Evolutionary conservation across 2,888 invertebrate species (phyloP), one percentile per base, ranked within the genome.

Genomic region (Lasioglossum calceatum): DNA sequence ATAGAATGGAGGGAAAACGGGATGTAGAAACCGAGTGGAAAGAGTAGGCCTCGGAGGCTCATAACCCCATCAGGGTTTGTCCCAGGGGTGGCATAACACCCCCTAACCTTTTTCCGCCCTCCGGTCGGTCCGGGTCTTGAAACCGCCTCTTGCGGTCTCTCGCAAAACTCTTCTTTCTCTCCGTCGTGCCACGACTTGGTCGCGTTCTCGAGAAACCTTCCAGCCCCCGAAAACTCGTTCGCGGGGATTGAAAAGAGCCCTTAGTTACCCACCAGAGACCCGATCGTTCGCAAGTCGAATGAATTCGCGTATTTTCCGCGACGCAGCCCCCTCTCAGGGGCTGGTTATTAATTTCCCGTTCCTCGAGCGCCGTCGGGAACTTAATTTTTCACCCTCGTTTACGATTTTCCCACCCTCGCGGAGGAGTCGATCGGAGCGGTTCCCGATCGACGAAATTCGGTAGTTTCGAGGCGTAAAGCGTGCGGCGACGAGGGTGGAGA

Each of bases 11-110:
- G 93, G 92, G 93, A 94, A 94, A 95, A 93, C 93, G 92, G 93
- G 92, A 93, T 90, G 92, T 92, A 92, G 93, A 91, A 89, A 93
- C 91, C 92, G 91, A 93, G 92, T 89, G 92, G 92, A 93, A 93
- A 94, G 94, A 95, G 95, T 95, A 95, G 95, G 94, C 96, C 96
- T 94, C 94, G 89, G 96, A 96, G 96, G 96, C 96, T 95, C 95
- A 96, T 96, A 96, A 96, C 96, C 96, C 96, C 96, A 96, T 96
- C 96, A 96, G 95, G 95, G 95, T 93, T 92, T 85, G 90, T 95
- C 95, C 94, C 95, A 91, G 83, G 94, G 95, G 95, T 91, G 88
- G 91, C 92, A 94, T 95, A 94, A 94, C 93, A 91, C 89, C 87
- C 86, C 89, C 84, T 85, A 81, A 79, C 84, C 89, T 77, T 82